A percentile compares a stretch with the other conserved stretches of the same genome.
Evolutionary conservation across 2,113 vertebrate genomes (phyloP).

Genomic region (Pseudonaja textilis): DNA sequence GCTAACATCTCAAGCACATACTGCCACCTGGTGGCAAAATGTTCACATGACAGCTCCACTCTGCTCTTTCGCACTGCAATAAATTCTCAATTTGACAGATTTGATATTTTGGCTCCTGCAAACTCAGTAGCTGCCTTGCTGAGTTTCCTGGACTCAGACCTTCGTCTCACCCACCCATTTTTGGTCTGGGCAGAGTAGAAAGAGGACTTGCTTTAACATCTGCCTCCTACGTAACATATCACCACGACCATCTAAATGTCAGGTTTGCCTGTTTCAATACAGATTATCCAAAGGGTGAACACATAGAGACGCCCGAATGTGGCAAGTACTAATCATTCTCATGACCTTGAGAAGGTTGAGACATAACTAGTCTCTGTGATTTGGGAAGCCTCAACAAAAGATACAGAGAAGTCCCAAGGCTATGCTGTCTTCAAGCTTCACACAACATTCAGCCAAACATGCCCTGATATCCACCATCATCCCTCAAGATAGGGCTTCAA

Average conservation of each 20-base stretch:
- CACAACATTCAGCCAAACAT: background rate
- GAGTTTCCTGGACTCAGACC: background rate
- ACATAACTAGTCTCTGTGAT: background rate
- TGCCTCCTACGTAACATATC: background rate
- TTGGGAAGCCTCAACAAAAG: background rate
- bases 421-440: background rate
- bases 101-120: background rate
- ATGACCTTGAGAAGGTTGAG: background rate
- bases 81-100: background rate
- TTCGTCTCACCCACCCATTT: background rate
- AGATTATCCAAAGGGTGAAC: background rate
- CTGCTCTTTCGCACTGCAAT: background rate
- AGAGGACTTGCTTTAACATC: background rate
- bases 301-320: background rate
- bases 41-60: background rate
- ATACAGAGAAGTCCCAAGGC: background rate
- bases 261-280: background rate
- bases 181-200: background rate
- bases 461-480: background rate
- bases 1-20: background rate
- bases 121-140: background rate
- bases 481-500: background rate
- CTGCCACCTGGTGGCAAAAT: background rate
- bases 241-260: background rate
- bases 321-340: background rate